Base-by-base conservation (phyloP, 2,113 vertebrate genomes). In the Upupa epops region DNA sequence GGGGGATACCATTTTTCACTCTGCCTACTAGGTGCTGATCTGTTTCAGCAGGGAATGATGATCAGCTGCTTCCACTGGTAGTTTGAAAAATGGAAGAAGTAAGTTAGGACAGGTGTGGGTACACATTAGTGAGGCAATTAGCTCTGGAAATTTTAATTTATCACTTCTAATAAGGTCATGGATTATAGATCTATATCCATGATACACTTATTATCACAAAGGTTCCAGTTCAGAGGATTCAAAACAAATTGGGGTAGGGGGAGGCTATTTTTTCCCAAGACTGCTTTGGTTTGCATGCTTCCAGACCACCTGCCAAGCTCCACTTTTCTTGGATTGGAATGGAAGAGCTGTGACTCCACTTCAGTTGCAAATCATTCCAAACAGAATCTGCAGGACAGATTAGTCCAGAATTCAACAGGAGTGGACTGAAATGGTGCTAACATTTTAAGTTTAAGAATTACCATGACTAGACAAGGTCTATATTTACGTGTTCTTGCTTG, bases 61-160 rank as follows among this genome's bases (percentile, higher is more conserved):
- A 91, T 96, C 92, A 91, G 93, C 84, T 93, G 86, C 80, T 91
- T 89, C 48, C 68, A n/a, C 32, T 85, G 68, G 87, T 93, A 92
- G 66, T 37, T 92, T 95, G 95, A 96, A 95, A 97, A 96, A 97
- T 93, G 74, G 73, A 70, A 80, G 63, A 3, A 83, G 76, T 65
- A 77, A 88, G 84, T 94, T 93, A 87, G 90, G 95, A 96, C 96
- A 97, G 96, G 96, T 97, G 96, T 95, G 94, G 68, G 90, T 91
- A 61, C 84, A 94, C 93, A 96, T 97, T 97, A 97, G 94, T 60
- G 89, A 96, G 90, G 94, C 94, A 96, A 96, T 97, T 96, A 96
- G 80, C 92, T 96, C 94, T 92, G 89, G 85, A 96, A 96, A 96
- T 94, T 96, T 85, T 96, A 93, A 97, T 96, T 96, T 96, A 97